Base-by-base conservation (phyloP, 92 coral and sea anemone genomes). In the Porites evermanni region DNA sequence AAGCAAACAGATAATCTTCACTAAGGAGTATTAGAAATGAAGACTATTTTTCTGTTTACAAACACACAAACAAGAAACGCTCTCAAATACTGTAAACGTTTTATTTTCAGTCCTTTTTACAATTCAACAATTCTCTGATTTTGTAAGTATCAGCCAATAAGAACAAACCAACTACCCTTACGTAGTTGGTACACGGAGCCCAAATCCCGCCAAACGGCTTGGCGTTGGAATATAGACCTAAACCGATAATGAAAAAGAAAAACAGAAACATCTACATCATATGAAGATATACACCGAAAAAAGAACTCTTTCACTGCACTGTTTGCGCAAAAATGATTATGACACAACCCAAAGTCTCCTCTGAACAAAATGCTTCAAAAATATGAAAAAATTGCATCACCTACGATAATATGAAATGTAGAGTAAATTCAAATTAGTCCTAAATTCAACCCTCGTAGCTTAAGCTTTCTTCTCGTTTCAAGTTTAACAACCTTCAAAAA, bases 101-200 rank as follows among this genome's bases (percentile, higher is more conserved):
- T 83, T 73, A 73, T 83, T 79, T 44, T 83, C 20, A 65, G 63
- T 21, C n/a, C 9, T 73, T 80, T 83, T 83, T 72, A 83, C 87
- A 83, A 83, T 74, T 61, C 72, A 72, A 73, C 79, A 26, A 13
- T 47, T 73, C 44, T 60, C 63, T 13, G 71, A 72, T 59, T 63
- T 82, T 58, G 51, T 23, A 82, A 61, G 80, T 26, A 23, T 74
- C 80, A 65, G 80, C 80, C 72, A 79, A 67, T 67, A 56, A 51
- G 24, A 69, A 54, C 69, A 70, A 81, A 53, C 59, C 61, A 60
- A 18, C 60, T 63, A 44, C 69, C 17, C 26, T 81, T 68, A 70
- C 61, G 56, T 71, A 44, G 20, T 9, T 81, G 44, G 77, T 38
- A 23, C 60, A 81, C 59, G 59, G 54, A 13, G 23, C 56, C 60